Conservation (phyloP, 1,140 invertebrate species). For the Pogonognathellus flavescens region DNA sequence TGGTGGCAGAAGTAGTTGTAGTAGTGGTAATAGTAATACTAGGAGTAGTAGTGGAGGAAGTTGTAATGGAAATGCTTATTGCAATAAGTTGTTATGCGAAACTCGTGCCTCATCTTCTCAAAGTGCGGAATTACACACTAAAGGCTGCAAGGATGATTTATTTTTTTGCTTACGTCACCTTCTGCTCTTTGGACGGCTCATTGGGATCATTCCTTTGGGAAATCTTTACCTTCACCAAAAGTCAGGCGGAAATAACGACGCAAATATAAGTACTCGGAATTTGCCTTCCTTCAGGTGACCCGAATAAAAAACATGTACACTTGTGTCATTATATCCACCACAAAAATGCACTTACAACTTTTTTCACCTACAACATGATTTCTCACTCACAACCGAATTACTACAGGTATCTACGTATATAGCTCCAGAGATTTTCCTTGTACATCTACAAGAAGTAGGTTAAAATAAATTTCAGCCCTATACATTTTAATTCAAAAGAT, state of each 20-base stretch:
- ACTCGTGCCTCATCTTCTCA: constrained; percentile 4
- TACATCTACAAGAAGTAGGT: too few relatives aligned
- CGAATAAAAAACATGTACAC: not conserved
- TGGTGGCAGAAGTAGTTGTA: constrained; percentile 17
- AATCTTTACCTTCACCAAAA: constrained; percentile 18
- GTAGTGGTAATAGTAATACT: not conserved
- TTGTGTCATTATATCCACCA: not conserved
- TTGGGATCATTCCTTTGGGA: constrained; percentile 31
- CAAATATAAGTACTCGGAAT: constrained; percentile 1
- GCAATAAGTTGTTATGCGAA: constrained; percentile 8
- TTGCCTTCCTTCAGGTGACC: constrained; percentile 11
- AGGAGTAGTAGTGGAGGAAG: not conserved
- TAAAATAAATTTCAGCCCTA: too few relatives aligned
- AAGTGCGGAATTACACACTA: not conserved
- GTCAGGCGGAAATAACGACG: not conserved
- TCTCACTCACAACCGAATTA: too few relatives aligned
- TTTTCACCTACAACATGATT: too few relatives aligned
- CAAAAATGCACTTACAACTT: too few relatives aligned
- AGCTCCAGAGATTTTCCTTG: too few relatives aligned
- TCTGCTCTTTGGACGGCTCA: constrained; percentile 31
- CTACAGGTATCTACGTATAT: too few relatives aligned
- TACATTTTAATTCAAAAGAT: too few relatives aligned
- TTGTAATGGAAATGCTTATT: not conserved
- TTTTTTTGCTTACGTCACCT: constrained; percentile 36
- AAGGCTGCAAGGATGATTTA: constrained; percentile 43